A percentile compares a stretch with the other conserved stretches of the same genome.
Conservation (phyloP, 1,140 invertebrate genomes). For the Leucophenga varia region DNA sequence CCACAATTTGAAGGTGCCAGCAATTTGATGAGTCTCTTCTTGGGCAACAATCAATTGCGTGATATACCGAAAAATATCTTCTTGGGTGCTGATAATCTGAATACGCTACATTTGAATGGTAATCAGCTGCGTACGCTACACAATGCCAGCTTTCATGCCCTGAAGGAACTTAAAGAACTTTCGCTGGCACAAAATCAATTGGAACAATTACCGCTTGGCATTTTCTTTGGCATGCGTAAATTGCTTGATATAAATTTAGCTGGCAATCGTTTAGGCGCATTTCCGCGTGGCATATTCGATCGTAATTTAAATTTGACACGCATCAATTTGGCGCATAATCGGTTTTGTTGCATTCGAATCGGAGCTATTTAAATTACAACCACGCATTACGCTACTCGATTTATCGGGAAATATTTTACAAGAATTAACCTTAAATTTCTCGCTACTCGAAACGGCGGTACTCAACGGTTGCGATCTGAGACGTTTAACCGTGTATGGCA, state of each 20-base stretch:
- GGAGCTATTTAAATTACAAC: constrained; percentile 40
- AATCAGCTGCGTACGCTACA: constrained; percentile 34
- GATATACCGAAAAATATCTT: constrained; percentile 54
- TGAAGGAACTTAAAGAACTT: constrained; percentile 43
- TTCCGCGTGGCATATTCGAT: constrained; percentile 46
- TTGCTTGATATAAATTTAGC: constrained; percentile 37
- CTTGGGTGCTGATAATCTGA: constrained; percentile 44
- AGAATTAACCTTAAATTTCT: constrained; percentile 44
- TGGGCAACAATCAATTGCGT: constrained; percentile 40
- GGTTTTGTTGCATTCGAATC: constrained; percentile 41
- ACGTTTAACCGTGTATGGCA: constrained; percentile 34
- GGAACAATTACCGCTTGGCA: constrained; percentile 30
- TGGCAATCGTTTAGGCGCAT: constrained; percentile 33
- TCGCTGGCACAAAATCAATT: constrained; percentile 38
- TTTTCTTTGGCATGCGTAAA: constrained; percentile 39
- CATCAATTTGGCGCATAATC: constrained; percentile 35
- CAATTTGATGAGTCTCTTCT: constrained; percentile 45
- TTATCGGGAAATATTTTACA: constrained; percentile 45
- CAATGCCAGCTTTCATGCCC: constrained; percentile 42
- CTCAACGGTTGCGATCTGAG: constrained; percentile 43
- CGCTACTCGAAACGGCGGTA: constrained; percentile 23
- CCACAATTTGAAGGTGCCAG: constrained; percentile 52
- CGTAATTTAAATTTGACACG: constrained; percentile 40
- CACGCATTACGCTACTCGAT: constrained; percentile 28
- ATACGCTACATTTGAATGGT: constrained; percentile 31